Evolutionary conservation across 2,113 vertebrate genomes (phyloP), one percentile per base, ranked within the genome.

Genomic region (Barnardius zonarius): DNA sequence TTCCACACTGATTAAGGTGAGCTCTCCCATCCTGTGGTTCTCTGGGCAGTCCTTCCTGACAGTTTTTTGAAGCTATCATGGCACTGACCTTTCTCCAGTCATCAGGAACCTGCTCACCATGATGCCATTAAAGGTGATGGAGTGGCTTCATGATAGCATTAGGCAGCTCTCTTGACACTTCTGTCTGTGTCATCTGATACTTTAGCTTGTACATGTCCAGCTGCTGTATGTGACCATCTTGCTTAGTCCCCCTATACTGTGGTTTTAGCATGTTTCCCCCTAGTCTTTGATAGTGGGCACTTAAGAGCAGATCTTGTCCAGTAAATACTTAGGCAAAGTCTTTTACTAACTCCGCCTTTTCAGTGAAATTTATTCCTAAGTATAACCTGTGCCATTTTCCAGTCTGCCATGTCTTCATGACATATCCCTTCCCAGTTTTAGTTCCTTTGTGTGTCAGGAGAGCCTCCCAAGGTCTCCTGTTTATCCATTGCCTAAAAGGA

Each of bases 181-280:
- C 5, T 0, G 4, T 7, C 37, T 3, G 3, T 51, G 41, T 41
- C 18, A 7, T 68, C 33, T 41, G 12, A 22, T 73, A 15, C 22
- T 1, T 2, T 41, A 5, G n/a, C 28, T 0, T 5, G 23, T 13
- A 10, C 1, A 0, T 17, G 27, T 48, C 73, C 37, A 48, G 0
- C 57, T 59, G 46, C 43, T 93, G 28, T 17, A 2, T 31, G 7
- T 69, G 54, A 22, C 54, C 6, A 4, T 31, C 37, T 73, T 55
- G 7, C 31, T 30, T 80, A 17, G 15, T 57, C 11, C 20, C 72
- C 27, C 57, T 72, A 8, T 54, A 6, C 14, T 18, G 35, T 25
- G 17, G 1, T 67, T 8, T 41, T 70, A 23, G 25, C 33, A 39
- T 1, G 0, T 61, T 73, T 22, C 10, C 13, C 80, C 17, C 28